Evolutionary conservation across 2,888 invertebrate species (phyloP), one percentile per base, ranked within the genome.

Genomic region (Cepaea hortensis): DNA sequence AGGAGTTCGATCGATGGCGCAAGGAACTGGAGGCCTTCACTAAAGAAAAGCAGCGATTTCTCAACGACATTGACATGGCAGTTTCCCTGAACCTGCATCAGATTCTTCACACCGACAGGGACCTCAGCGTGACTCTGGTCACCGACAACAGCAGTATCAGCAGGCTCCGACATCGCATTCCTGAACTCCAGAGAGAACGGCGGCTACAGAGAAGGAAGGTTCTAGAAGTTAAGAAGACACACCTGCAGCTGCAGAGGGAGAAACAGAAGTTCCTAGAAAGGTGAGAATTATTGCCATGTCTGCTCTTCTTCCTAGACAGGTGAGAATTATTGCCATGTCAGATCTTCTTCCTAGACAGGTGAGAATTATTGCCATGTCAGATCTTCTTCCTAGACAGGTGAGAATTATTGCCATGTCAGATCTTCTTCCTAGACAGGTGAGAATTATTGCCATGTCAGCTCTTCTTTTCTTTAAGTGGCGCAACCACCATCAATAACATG

Each of bases 101-200:
- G 84, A 84, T 87, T n/a, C 23, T 72, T 11, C 35, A 79, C 55
- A 50, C 81, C 55, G 84, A 72, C 20, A 68, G 13, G 20, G 79
- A 76, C n/a, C 20, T 88, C 46, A 68, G 70, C 13, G 79, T 88
- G 5, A 62, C 70, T 3, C 62, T 81, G 75, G 70, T 61, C 18
- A 80, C 65, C 18, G 76, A 72, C 5, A 84, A 87, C 23, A 48
- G 20, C 73, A 81, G 46, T 11, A 87, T 87, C 81, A 81, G 80
- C 5, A 62, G 79, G 23, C 76, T 87, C 20, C 70, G 73, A 35
- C 50, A 84, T 2, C 70, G 87, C 9, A 87, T 87, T 11, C 87
- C 87, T 6, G 87, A 87, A 35, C 70, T 87, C 55, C 15, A 50
- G n/a, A 80, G 50, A 20, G 87, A 87, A 84, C 84, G 61, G 50